phyloP scores from a whole-genome alignment of 2,113 vertebrate genomes.

The Vombatus ursinus region DNA sequence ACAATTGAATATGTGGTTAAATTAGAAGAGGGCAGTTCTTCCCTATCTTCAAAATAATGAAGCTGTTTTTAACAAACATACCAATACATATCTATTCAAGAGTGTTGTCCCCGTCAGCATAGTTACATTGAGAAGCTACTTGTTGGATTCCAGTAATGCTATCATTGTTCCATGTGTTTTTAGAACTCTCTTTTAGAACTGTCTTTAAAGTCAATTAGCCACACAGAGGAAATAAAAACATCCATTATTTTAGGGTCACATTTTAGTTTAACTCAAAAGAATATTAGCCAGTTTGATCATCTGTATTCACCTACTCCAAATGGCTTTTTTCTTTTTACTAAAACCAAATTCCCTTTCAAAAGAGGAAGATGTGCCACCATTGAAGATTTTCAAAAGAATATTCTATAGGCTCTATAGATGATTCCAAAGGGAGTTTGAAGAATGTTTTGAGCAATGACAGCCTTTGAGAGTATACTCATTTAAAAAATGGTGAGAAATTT shows the following conservation, averaged over 20 bases:
- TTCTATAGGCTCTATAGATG: background rate
- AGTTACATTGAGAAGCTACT: background rate
- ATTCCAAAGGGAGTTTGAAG: background rate
- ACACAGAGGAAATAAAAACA: background rate
- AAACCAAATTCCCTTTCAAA: background rate
- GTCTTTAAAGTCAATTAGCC: background rate
- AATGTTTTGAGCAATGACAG: background rate
- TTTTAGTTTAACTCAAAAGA: background rate
- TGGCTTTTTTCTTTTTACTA: background rate
- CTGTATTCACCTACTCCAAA: background rate
- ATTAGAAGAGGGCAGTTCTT: background rate
- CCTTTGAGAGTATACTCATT: background rate
- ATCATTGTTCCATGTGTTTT: background rate
- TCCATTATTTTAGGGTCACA: background rate
- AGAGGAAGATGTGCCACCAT: background rate
- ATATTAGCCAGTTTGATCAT: background rate
- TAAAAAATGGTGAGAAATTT: background rate
- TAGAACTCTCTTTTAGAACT: no score
- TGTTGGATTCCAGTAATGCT: background rate
- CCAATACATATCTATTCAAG: background rate
- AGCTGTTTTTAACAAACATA: background rate
- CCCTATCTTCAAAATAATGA: background rate
- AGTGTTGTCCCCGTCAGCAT: background rate
- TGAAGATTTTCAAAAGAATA: constrained; percentile 17
- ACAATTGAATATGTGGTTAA: background rate